Evolutionary conservation across 2,888 invertebrate species (phyloP).

Genomic region (Rhogogaster chlorosoma): DNA sequence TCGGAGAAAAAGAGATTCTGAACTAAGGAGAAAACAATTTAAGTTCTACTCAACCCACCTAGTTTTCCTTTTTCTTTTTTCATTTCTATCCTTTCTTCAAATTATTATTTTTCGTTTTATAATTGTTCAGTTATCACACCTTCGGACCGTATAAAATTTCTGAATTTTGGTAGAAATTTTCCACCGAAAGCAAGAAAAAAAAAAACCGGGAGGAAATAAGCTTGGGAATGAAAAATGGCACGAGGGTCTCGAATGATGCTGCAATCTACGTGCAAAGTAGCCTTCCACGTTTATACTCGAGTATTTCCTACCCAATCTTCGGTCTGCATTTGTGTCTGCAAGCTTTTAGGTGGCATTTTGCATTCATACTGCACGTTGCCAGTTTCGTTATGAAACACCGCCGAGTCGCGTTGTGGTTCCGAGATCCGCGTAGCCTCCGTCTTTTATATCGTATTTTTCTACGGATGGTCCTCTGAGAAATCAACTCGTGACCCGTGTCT

Average conservation of each 20-base stretch:
- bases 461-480: constrained; percentile 50
- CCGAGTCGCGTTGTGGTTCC: not conserved
- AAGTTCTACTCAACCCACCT: not conserved
- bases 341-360: not conserved
- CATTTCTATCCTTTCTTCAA: too few relatives aligned
- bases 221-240: not conserved
- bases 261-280: constrained; percentile 12
- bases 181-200: not conserved
- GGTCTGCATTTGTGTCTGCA: not conserved
- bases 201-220: not conserved
- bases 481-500: constrained; percentile 39
- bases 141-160: not conserved
- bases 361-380: constrained; percentile 18
- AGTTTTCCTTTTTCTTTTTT: too few relatives aligned
- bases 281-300: not conserved
- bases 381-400: constrained; percentile 15
- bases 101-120: not conserved
- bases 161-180: not conserved
- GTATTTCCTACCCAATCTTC: not conserved
- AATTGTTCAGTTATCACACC: not conserved
- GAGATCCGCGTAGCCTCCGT: not conserved
- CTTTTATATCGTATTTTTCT: constrained; percentile 3
- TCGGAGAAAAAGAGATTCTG: not conserved
- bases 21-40: constrained; percentile 6
- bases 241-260: not conserved